These are phyloP conservation scores for Cairina moschata DNA, from an alignment of 2,113 vertebrate genomes.

Conservation along the genomic window DNA sequence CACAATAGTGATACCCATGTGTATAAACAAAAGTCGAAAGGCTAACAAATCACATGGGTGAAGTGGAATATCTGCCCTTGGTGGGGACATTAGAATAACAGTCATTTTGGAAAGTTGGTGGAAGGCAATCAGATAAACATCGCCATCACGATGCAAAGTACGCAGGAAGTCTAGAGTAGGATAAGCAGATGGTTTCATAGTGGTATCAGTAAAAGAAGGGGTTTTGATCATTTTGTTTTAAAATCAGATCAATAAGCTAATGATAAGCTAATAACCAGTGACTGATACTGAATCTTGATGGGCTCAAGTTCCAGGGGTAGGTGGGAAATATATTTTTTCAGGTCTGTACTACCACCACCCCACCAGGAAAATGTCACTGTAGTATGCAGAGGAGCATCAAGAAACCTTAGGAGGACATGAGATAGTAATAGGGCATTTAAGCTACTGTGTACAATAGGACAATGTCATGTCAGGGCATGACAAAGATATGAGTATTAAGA, in stretches of 20 bases:
- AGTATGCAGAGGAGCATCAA: background rate
- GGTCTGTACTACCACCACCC: background rate
- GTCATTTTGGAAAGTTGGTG: background rate
- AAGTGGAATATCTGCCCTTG: background rate
- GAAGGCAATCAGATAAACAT: background rate
- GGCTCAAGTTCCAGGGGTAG: background rate
- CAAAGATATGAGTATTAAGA: background rate
- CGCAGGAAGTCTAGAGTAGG: background rate
- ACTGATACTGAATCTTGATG: background rate
- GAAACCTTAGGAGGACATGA: background rate
- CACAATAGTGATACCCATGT: background rate
- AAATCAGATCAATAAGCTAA: background rate
- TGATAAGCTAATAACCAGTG: background rate
- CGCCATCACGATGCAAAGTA: background rate
- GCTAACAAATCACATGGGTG: background rate
- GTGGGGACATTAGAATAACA: background rate
- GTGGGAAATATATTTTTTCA: background rate
- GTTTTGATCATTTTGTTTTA: fast-evolving
- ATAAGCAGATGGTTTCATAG: background rate
- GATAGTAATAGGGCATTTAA: background rate
- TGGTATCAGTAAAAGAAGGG: background rate
- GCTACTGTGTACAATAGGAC: background rate
- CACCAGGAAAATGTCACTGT: background rate
- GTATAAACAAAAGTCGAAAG: background rate
- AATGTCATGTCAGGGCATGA: background rate